A percentile compares a stretch with the other conserved stretches of the same genome.
Evolutionary conservation across 2,888 invertebrate genomes (phyloP).

Genomic region (Dynastes hyllus): DNA sequence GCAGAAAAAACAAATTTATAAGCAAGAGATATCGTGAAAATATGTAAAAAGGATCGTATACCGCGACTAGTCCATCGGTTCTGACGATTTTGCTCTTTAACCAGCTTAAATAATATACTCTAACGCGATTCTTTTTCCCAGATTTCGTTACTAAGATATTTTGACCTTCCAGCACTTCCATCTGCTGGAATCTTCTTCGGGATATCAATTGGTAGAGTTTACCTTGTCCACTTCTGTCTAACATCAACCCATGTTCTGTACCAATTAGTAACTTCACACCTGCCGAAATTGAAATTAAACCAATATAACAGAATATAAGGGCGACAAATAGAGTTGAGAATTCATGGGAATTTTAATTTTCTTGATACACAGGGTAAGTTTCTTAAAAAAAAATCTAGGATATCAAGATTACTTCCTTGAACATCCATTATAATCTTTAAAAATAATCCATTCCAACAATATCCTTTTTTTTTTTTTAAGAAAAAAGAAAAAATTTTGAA

Average conservation of each 20-base stretch:
- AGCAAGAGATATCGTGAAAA: too few relatives aligned
- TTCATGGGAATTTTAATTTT: too few relatives aligned
- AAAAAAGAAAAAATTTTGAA: too few relatives aligned
- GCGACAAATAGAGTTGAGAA: too few relatives aligned
- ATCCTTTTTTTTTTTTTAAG: too few relatives aligned
- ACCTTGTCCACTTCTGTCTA: constrained; percentile 99
- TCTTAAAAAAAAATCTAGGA: too few relatives aligned
- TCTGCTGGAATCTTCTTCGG: constrained; percentile 98
- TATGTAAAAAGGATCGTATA: constrained; percentile 67
- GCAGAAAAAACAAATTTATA: not conserved
- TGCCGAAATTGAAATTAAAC: constrained; percentile 66
- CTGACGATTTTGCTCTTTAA: constrained; percentile 98
- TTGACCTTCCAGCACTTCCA: constrained; percentile 99
- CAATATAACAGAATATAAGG: too few relatives aligned
- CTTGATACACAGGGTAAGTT: too few relatives aligned
- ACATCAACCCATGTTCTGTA: constrained; percentile 98
- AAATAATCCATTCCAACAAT: too few relatives aligned
- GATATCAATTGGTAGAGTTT: constrained; percentile 99
- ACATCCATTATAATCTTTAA: too few relatives aligned
- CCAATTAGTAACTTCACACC: constrained; percentile 99
- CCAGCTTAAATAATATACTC: constrained; percentile 99
- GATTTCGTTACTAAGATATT: constrained; percentile 99
- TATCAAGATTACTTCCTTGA: too few relatives aligned
- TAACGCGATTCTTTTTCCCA: constrained; percentile 98
- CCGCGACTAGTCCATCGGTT: constrained; percentile 94